A percentile compares a stretch with the other conserved stretches of the same genome.
phyloP scores from a whole-genome alignment of 2,797 vertebrate genomes.

The Hypotaenidia philippensis region DNA sequence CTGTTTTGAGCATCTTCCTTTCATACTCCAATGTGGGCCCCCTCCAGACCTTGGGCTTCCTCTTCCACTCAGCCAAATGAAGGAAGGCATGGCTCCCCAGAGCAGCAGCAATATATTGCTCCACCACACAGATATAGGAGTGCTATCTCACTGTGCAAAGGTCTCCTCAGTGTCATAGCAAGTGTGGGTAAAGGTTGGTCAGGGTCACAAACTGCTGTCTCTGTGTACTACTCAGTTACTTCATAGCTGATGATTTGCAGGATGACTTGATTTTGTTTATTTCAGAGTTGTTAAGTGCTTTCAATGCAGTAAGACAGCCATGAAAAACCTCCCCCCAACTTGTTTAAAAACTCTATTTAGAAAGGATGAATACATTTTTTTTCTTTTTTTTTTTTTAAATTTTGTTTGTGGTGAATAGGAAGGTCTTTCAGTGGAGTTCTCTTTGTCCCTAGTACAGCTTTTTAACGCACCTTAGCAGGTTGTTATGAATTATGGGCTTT shows the following conservation, averaged over 20 bases:
- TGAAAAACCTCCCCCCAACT: neutral
- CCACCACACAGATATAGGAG: neutral
- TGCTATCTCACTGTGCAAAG: neutral
- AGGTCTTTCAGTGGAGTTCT: neutral
- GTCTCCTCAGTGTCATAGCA: neutral
- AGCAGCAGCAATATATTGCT: neutral
- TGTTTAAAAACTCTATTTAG: neutral
- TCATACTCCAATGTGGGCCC: fast-evolving
- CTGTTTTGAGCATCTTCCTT: neutral
- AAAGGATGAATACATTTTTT: neutral
- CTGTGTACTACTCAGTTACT: neutral
- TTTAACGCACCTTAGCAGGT: neutral
- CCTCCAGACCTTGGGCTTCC: neutral
- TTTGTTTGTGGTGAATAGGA: neutral
- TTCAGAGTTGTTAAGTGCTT: neutral
- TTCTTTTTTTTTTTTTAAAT: too few relatives aligned
- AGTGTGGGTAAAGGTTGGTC: neutral
- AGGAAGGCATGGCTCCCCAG: neutral
- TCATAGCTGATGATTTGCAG: neutral
- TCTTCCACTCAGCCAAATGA: fast-evolving
- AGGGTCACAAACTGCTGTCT: neutral
- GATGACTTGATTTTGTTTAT: neutral
- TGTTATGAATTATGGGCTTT: neutral
- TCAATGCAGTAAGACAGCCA: neutral
- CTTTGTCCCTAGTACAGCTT: neutral